Conservation (phyloP, 2,888 invertebrate species). For the Colostygia pectinataria region DNA sequence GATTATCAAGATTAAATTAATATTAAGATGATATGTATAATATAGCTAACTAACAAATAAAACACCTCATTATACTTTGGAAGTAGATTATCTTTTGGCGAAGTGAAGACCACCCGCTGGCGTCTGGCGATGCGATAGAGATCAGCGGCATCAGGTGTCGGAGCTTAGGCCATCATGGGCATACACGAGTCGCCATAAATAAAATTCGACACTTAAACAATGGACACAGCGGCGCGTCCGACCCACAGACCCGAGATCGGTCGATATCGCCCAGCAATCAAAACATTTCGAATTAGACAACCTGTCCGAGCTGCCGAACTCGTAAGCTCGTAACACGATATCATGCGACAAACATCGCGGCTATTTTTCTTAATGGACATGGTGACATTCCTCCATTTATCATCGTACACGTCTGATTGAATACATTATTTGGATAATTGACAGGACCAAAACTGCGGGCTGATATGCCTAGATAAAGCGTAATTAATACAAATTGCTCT, state of each 20-base stretch:
- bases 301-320: conserved; percentile 46
- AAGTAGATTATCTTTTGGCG: conserved; percentile 35
- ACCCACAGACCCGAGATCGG: conserved; percentile 53
- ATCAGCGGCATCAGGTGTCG: conserved; percentile 69
- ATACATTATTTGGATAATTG: conserved; percentile 36
- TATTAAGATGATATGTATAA: conserved; percentile 18
- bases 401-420: conserved; percentile 33
- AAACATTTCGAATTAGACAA: conserved; percentile 53
- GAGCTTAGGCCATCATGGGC: conserved; percentile 45
- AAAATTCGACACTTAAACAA: conserved; percentile 75
- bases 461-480: conserved; percentile 56
- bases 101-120: conserved; percentile 61
- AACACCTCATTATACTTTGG: conserved; percentile 26
- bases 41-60: conserved; percentile 23
- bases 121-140: conserved; percentile 56
- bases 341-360: conserved; percentile 39
- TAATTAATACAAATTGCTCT: conserved; percentile 72
- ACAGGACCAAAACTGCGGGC: conserved; percentile 29
- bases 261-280: conserved; percentile 57
- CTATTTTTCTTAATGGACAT: conserved; percentile 35
- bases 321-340: conserved; percentile 41
- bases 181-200: conserved; percentile 61
- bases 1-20: conserved; percentile 12
- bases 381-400: conserved; percentile 38
- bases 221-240: conserved; percentile 49